phyloP scores from a whole-genome alignment of 2,113 vertebrate genomes.

The Urocolius indicus region DNA sequence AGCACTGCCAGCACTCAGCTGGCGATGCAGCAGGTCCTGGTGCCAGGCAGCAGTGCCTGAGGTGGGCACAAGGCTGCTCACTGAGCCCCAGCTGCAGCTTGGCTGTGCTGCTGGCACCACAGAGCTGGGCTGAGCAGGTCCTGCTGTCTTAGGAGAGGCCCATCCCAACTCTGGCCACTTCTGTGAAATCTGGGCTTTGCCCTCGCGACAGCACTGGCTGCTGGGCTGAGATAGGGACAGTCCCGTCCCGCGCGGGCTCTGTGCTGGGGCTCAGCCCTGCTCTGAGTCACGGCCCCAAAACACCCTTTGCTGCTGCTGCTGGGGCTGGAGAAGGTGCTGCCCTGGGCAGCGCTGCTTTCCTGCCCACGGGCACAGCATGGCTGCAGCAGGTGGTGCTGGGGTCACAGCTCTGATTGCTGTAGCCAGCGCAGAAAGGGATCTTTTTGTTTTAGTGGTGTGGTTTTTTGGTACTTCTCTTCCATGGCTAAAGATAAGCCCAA shows the following conservation, averaged over 20 bases:
- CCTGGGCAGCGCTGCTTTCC: not conserved
- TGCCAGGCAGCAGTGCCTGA: not conserved
- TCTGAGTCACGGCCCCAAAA: not conserved
- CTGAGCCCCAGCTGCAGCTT: not conserved
- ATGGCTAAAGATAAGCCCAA: not conserved
- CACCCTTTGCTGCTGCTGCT: not conserved
- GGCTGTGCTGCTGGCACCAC: rapidly evolving
- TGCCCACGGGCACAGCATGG: rapidly evolving
- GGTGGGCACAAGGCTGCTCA: not conserved
- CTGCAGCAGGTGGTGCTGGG: rapidly evolving
- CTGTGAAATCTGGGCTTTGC: slow-evolving; percentile 2
- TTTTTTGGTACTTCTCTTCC: not conserved
- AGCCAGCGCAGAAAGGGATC: not conserved
- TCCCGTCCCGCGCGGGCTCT: rapidly evolving
- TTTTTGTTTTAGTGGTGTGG: not conserved
- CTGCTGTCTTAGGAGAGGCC: too few species aligned
- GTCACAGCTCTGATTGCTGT: too few species aligned
- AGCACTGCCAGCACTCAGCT: not conserved
- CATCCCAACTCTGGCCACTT: not conserved
- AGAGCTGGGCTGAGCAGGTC: not conserved
- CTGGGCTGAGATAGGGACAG: not conserved
- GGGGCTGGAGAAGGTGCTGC: not conserved
- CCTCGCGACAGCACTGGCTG: not conserved
- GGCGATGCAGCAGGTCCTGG: rapidly evolving
- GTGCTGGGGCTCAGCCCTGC: not conserved